Percentiles rank a stretch among this genome's conserved stretches.
These are phyloP conservation scores for Phalacrocorax pelagicus DNA, from an alignment of 2,113 vertebrate genomes.

Conservation along the genomic window DNA sequence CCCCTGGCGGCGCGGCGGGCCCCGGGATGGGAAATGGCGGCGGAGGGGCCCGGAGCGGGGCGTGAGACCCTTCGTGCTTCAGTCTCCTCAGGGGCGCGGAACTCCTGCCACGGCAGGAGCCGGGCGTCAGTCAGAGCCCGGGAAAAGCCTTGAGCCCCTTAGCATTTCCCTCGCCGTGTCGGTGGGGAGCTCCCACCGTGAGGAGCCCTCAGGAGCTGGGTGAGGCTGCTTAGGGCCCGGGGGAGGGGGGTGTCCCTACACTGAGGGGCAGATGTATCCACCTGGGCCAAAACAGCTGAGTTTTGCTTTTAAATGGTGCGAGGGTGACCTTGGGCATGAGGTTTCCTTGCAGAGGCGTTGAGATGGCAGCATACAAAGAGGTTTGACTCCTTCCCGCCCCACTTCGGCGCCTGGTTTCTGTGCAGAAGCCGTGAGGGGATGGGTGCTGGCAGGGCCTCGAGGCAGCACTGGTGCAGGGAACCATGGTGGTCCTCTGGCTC, in stretches of 20 bases:
- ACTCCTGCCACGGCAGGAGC: not conserved
- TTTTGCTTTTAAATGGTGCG: not conserved
- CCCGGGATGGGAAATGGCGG: no score
- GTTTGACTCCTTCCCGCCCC: not conserved
- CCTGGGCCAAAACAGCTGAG: not conserved
- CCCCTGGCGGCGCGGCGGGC: no score
- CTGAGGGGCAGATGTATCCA: no score
- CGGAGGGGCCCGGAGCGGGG: no score
- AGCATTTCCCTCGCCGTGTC: no score
- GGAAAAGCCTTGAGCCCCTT: no score
- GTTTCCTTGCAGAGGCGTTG: not conserved
- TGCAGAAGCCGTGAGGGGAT: not conserved
- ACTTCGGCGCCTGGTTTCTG: accelerated
- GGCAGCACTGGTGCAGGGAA: not conserved
- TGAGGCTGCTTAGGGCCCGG: not conserved
- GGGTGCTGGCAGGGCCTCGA: not conserved
- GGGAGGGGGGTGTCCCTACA: accelerated
- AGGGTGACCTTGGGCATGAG: no score
- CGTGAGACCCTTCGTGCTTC: no score
- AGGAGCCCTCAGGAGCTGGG: not conserved
- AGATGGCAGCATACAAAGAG: no score
- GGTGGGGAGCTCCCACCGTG: not conserved
- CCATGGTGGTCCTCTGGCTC: accelerated
- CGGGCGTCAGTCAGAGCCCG: not conserved
- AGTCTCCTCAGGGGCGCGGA: no score